Conservation (phyloP, 1,140 invertebrate species). For the Drosophila lacertosa region DNA sequence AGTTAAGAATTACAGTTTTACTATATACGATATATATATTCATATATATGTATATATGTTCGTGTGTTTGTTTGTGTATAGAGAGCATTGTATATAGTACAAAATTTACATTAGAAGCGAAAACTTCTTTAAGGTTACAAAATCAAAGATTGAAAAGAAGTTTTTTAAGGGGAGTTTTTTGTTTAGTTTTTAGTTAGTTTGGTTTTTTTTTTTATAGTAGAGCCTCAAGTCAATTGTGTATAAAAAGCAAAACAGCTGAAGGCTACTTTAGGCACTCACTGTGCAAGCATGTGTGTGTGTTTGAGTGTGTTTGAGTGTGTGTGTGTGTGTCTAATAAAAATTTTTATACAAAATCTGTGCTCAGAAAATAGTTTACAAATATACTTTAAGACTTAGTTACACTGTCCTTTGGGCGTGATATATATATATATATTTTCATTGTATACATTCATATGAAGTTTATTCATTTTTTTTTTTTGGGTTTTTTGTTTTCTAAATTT, state of each 20-base stretch:
- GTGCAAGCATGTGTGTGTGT: slow-evolving; percentile 50
- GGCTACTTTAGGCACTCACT: slow-evolving; percentile 52
- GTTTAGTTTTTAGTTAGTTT: too few relatives aligned
- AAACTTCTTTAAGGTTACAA: slow-evolving; percentile 42
- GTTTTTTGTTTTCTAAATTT: too few relatives aligned
- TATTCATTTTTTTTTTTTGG: too few relatives aligned
- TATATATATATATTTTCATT: slow-evolving; percentile 51
- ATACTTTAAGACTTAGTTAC: slow-evolving; percentile 78
- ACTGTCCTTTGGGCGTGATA: slow-evolving; percentile 78
- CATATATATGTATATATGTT: slow-evolving; percentile 18
- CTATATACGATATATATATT: slow-evolving; percentile 34
- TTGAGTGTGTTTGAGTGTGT: slow-evolving; percentile 51
- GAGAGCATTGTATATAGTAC: slow-evolving; percentile 76
- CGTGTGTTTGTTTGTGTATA: slow-evolving; percentile 39
- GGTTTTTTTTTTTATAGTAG: slow-evolving; percentile 7
- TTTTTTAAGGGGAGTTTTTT: background rate
- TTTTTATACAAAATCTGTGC: slow-evolving; percentile 79
- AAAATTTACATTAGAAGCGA: slow-evolving; percentile 79
- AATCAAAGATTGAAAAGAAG: slow-evolving; percentile 8
- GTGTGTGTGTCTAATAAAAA: slow-evolving; percentile 72
- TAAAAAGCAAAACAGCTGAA: slow-evolving; percentile 73
- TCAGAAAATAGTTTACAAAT: slow-evolving; percentile 81
- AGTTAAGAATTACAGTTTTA: slow-evolving; percentile 65
- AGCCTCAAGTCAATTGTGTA: slow-evolving; percentile 56
- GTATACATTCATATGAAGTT: slow-evolving; percentile 35